Conservation (phyloP, 2,797 vertebrate species). For the Serranus cabrilla region DNA sequence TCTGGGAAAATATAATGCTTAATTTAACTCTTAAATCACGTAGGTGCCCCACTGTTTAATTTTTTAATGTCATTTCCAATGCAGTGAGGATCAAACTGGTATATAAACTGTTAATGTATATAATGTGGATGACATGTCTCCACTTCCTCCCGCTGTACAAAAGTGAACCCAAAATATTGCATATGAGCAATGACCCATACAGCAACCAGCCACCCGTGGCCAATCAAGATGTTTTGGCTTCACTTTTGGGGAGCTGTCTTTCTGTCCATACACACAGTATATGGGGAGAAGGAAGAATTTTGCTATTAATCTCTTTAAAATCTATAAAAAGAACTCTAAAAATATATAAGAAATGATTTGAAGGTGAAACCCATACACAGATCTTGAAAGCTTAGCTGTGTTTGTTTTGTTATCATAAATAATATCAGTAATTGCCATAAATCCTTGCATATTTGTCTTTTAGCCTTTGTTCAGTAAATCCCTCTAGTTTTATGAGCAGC, state of each 20-base stretch:
- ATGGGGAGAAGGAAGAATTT: background rate
- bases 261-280: too few species aligned
- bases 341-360: background rate
- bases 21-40: background rate
- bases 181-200: too few species aligned
- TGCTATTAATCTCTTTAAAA: background rate
- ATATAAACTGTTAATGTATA: background rate
- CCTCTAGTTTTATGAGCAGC: constrained; percentile 23
- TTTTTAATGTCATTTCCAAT: background rate
- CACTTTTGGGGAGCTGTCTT: too few species aligned
- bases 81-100: background rate
- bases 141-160: too few species aligned
- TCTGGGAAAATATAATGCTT: background rate
- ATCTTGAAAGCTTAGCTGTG: background rate
- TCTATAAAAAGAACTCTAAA: background rate
- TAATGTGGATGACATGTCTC: too few species aligned
- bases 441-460: constrained; percentile 26
- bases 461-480: constrained; percentile 28
- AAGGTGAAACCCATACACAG: background rate
- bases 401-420: constrained; percentile 23
- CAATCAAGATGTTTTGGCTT: too few species aligned
- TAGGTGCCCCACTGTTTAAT: background rate
- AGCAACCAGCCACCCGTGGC: too few species aligned
- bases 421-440: constrained; percentile 13
- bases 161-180: too few species aligned